Evolutionary conservation across 2,888 invertebrate genomes (phyloP).

Genomic region (Drosophila birchii): DNA sequence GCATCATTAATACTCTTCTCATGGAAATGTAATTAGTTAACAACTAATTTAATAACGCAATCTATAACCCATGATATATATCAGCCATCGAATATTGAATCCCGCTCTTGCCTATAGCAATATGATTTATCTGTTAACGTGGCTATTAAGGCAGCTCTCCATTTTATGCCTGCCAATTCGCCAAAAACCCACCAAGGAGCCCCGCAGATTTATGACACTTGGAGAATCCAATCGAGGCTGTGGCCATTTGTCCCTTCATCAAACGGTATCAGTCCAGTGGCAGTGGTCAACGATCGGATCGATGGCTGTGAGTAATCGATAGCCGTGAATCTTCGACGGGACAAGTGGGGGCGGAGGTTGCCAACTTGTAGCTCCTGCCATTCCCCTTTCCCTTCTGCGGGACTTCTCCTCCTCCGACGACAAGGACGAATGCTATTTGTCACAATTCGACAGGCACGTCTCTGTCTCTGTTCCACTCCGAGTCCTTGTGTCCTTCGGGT

Average conservation of each 20-base stretch:
- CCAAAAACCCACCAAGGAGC: not conserved
- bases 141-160: constrained; percentile 2
- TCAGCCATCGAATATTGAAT: not conserved
- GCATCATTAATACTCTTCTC: not conserved
- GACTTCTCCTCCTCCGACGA: constrained; percentile 15
- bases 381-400: constrained; percentile 23
- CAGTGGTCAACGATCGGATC: constrained; percentile 30
- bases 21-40: not conserved
- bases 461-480: too few species aligned
- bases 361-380: constrained; percentile 51
- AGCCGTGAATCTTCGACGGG: constrained; percentile 1
- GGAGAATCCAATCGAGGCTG: constrained; percentile 29
- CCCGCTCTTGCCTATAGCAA: too few species aligned
- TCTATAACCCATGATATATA: not conserved
- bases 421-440: constrained; percentile 54
- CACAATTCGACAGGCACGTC: constrained; percentile 60
- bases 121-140: constrained; percentile 6
- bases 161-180: not conserved
- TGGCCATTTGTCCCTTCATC: constrained; percentile 41
- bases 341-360: constrained; percentile 4
- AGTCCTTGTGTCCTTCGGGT: not conserved
- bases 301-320: constrained; percentile 49
- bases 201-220: constrained; percentile 12
- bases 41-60: not conserved
- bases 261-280: constrained; percentile 25